Percentiles rank a stretch among this genome's conserved stretches.
Evolutionary conservation across 2,888 invertebrate species (phyloP).

Genomic region (Caenorhabditis wallacei): DNA sequence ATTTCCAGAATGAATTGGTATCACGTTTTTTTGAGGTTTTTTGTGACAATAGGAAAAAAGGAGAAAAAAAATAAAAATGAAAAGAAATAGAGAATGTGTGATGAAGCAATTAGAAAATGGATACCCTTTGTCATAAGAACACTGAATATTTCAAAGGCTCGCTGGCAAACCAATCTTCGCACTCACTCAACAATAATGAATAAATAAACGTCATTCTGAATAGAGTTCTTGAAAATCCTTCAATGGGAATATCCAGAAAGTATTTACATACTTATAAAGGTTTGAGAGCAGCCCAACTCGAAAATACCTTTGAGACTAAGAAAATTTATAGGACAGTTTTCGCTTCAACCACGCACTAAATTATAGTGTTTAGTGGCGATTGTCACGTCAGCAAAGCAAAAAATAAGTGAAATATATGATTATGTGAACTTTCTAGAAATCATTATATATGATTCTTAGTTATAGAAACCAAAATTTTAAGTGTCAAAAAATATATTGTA

Average conservation of each 20-base stretch:
- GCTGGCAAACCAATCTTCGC: background rate
- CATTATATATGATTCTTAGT: background rate
- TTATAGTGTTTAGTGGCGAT: background rate
- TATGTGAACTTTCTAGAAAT: background rate
- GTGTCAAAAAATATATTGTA: background rate
- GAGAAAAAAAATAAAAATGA: conserved; percentile 9
- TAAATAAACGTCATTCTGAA: conserved; percentile 35
- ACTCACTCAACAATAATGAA: conserved; percentile 23
- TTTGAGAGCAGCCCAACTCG: background rate
- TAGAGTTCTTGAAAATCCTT: background rate
- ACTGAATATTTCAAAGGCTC: conserved; percentile 28
- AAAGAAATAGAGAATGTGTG: conserved; percentile 8
- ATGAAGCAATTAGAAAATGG: conserved; percentile 52
- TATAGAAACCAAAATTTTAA: background rate
- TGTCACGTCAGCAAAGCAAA: background rate
- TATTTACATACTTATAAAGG: conserved; percentile 10
- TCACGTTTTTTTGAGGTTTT: background rate
- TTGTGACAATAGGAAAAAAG: background rate
- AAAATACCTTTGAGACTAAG: conserved; percentile 7
- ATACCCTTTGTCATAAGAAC: conserved; percentile 26
- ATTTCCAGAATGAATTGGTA: conserved; percentile 3
- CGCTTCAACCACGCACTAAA: background rate
- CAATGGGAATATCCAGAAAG: background rate
- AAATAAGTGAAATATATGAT: background rate
- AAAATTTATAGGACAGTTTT: conserved; percentile 1